Evolutionary conservation across 2,888 invertebrate genomes (phyloP), one percentile per base, ranked within the genome.

Genomic region (Phlogophora meticulosa): DNA sequence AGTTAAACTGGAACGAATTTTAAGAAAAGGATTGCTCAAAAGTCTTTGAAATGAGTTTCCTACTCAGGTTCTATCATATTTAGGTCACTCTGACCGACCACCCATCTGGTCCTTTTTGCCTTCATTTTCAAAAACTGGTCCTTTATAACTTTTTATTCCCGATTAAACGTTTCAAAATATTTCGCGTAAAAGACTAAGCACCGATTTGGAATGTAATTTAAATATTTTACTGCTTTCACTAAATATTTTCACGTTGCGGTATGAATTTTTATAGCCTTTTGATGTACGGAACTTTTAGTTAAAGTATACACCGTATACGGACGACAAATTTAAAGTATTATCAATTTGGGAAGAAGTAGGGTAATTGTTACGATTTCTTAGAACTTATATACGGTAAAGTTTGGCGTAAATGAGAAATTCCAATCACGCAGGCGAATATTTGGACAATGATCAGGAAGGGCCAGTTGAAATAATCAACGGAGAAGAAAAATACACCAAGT

Each of bases 181-280:
- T 73, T 66, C 53, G 24, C 53, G 59, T 59, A 73, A 55, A 78
- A 80, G 76, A 82, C 71, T 76, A 80, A 86, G 72, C 38, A 66
- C 70, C 85, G 56, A 80, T 87, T 85, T 64, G 40, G 61, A 34
- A 59, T 58, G 60, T 71, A 78, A 78, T 80, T 78, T 81, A 52
- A 63, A 72, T 62, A 66, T 76, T 83, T 78, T 75, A 76, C 77
- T 49, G 76, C 70, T 74, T 49, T 48, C 22, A 34, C 48, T 58
- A 63, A 72, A 71, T 65, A 61, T 67, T 61, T 59, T 57, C 58
- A 65, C 49, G 62, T 59, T 74, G 71, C 70, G 77, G 55, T 80
- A 76, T 81, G 85, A 84, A 80, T 87, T 87, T 87, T 87, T 87
- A 87, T 86, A 38, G 80, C 59, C 20, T 7, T 61, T 77, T 76